Base-by-base conservation (phyloP, 2,113 vertebrate genomes). In the Bufo gargarizans region DNA sequence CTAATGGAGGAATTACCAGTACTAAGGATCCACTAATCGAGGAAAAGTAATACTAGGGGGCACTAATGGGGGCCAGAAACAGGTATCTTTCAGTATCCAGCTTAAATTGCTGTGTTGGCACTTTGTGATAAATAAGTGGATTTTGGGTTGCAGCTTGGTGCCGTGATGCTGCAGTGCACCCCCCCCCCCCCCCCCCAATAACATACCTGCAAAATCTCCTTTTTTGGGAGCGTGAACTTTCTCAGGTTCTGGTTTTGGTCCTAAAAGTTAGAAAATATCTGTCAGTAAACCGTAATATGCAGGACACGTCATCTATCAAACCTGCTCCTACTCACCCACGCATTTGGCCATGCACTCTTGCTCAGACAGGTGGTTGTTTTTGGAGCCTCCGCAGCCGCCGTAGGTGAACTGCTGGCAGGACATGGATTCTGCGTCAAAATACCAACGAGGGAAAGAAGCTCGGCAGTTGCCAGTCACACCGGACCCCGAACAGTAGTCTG, bases 351-450 rank as follows among this genome's bases (percentile, higher is more conserved):
- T 1, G 33, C 85, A 86, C 1, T 78, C 85, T 8, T 78, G 6
- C 17, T 78, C 47, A 53, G 85, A 78, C 59, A 65, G 20, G 43
- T 86, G 85, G 22, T 86, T 86, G 49, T 86, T 86, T 4, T 65
- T 61, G 17, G 17, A 67, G 74, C 59, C 85, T 9, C 85, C 85
- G 10, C 85, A 86, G 22, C 85, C 85, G 14, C 85, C 85, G 20
- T 86, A 86, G 61, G 12, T 78, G 49, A 86, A 86, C 11, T 9
- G 19, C 14, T 11, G 20, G 45, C 85, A 86, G 17, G 74, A 33
- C 58, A 14, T 4, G 1, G 59, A 33, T 7, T 86, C 74, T 2
- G 59, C 20, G 43, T 86, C 74, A 78, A 78, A 86, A 49, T 79
- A 86, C 74, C 74, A 86, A 20, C 85, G 74, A 19, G 19, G 20